Conservation (phyloP, 2,113 vertebrate species). For the Peromyscus leucopus region DNA sequence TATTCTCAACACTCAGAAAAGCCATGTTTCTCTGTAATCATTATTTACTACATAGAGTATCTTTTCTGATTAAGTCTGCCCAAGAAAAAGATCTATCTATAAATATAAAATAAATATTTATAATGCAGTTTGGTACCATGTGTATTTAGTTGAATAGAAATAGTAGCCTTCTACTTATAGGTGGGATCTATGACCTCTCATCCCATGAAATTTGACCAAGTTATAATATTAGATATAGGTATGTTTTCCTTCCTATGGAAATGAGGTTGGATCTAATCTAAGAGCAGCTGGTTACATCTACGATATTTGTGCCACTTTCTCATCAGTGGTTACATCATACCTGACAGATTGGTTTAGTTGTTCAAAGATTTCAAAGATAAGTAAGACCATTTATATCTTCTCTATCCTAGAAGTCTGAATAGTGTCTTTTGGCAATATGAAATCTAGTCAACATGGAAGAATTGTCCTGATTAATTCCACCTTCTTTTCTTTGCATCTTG, state of each 20-base stretch:
- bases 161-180: background rate
- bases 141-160: background rate
- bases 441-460: background rate
- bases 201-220: background rate
- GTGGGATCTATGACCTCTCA: too few species aligned
- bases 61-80: background rate
- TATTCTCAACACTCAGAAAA: background rate
- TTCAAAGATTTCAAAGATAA: background rate
- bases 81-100: background rate
- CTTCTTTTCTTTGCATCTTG: background rate
- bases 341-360: background rate
- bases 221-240: background rate
- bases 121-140: background rate
- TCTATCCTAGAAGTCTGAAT: background rate
- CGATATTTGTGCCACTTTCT: background rate
- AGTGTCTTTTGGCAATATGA: background rate
- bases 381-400: background rate
- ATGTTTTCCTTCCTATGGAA: background rate
- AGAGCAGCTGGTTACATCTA: background rate
- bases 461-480: background rate
- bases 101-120: background rate
- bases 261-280: background rate
- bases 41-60: background rate
- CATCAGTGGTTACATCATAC: background rate
- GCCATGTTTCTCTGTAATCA: background rate